Evolutionary conservation across 1,140 invertebrate genomes (phyloP), one percentile per base, ranked within the genome.

Genomic region (Leptinotarsa defecta): DNA sequence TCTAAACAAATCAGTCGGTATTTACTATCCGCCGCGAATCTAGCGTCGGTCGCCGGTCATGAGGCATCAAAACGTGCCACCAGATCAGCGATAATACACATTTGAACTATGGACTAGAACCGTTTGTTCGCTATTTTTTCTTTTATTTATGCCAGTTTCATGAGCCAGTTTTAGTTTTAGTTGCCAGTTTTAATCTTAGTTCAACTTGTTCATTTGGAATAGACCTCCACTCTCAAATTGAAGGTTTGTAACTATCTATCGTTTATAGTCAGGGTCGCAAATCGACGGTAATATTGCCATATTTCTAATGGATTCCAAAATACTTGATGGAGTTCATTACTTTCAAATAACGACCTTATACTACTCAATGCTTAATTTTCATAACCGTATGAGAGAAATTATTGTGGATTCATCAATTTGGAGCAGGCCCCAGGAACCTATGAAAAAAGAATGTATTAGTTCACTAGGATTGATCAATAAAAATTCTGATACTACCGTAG

Each of bases 1-100:
- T 68, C 65, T 68, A 68, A 68, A 68, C 65, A 68, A 68, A 68
- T 68, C 65, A 68, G 65, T 68, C 43, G 65, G 24, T 68, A 68
- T 68, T 68, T 68, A 34, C 65, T 68, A 68, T 34, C 65, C 65
- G 65, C 65, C 24, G 43, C 65, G 65, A 43, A 24, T 19, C 22
- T 27, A 24, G 65, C 15, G 24, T 24, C 27, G 13, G 17, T 24
- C 65, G 24, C 24, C 65, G 65, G 43, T 68, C 65, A 68, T 68
- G 65, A 24, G 24, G 65, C 65, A 68, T 24, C 24, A 68, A 43
- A 68, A 68, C 65, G 65, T 68, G 65, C 65, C 65, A 43, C 65
- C 43, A 17, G 65, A 68, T 34, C 65, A 34, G 19, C 43, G 65
- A 68, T 68, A 68, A 68, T 68, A 68, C 65, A 34, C 22, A 43